Percentiles rank a stretch among this genome's conserved stretches.
These are phyloP conservation scores for Schizopygopsis malacanthus DNA, from an alignment of 2,797 vertebrate species.

Conservation along the genomic window DNA sequence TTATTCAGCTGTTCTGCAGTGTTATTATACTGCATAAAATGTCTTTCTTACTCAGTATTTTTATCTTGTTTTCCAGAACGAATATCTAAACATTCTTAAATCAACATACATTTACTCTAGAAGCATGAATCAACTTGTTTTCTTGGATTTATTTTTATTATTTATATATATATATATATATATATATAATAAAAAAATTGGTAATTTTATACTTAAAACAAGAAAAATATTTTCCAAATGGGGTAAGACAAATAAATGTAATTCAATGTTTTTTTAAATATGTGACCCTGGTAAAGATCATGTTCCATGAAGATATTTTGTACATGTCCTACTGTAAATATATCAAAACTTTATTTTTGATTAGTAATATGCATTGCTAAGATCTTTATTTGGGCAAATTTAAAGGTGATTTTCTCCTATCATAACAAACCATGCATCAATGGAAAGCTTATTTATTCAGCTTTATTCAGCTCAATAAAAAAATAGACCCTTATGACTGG, in stretches of 20 bases:
- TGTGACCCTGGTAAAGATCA: not conserved
- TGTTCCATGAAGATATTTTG: too few relatives aligned
- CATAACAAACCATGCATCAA: too few relatives aligned
- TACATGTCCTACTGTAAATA: too few relatives aligned
- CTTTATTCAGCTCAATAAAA: too few relatives aligned
- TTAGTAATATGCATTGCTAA: too few relatives aligned
- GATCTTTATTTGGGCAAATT: too few relatives aligned
- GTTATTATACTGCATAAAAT: not conserved
- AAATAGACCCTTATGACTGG: not conserved
- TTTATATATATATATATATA: too few relatives aligned
- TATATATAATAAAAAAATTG: not conserved
- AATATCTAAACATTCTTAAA: not conserved
- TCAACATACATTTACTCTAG: not conserved
- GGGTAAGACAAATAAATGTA: not conserved
- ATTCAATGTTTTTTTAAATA: not conserved
- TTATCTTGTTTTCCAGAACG: not conserved
- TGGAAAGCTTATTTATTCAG: too few relatives aligned
- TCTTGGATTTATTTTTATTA: too few relatives aligned
- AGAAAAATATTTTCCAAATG: not conserved
- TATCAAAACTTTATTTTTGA: too few relatives aligned
- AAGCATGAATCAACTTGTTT: not conserved
- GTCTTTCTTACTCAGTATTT: not conserved
- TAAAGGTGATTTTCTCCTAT: too few relatives aligned
- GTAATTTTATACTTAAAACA: not conserved
- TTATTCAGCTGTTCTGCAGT: not conserved